Conservation (phyloP, 2,888 invertebrate genomes). For the Litoditis marina region DNA sequence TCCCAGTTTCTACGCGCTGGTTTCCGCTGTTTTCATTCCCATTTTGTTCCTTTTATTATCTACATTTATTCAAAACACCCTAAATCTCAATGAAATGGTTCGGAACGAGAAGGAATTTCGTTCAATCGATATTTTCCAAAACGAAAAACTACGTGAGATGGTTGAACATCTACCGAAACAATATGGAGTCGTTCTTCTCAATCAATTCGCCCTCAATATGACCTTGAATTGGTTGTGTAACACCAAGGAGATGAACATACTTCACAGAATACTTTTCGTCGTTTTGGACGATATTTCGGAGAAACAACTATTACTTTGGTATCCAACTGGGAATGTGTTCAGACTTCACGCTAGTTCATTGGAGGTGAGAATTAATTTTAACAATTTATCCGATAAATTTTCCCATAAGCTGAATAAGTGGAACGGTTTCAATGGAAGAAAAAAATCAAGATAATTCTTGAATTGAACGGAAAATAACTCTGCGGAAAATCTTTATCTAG, state of each 20-base stretch:
- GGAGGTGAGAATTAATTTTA: slow-evolving; percentile 23
- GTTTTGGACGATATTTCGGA: slow-evolving; percentile 40
- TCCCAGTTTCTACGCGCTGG: too few relatives aligned
- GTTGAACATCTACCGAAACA: slow-evolving; percentile 19
- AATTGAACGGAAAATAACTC: too few relatives aligned
- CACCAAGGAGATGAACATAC: slow-evolving; percentile 26
- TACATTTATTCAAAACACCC: slow-evolving; percentile 22
- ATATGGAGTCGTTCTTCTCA: slow-evolving; percentile 37
- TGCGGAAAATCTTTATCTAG: too few relatives aligned
- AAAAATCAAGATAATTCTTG: too few relatives aligned
- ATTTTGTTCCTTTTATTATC: slow-evolving; percentile 6
- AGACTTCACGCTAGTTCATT: slow-evolving; percentile 35
- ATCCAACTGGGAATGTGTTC: slow-evolving; percentile 35
- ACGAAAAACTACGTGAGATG: slow-evolving; percentile 13
- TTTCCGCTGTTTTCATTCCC: not conserved
- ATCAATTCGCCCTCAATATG: slow-evolving; percentile 40
- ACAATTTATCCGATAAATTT: not conserved
- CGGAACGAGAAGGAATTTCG: slow-evolving; percentile 37
- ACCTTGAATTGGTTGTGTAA: slow-evolving; percentile 50
- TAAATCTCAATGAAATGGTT: slow-evolving; percentile 25
- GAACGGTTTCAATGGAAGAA: not conserved
- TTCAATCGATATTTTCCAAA: slow-evolving; percentile 10
- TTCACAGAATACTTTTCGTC: slow-evolving; percentile 36
- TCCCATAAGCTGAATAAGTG: not conserved
- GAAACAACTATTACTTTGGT: slow-evolving; percentile 25